phyloP scores from a whole-genome alignment of 1,140 invertebrate genomes.

The Cotesia glomerata region DNA sequence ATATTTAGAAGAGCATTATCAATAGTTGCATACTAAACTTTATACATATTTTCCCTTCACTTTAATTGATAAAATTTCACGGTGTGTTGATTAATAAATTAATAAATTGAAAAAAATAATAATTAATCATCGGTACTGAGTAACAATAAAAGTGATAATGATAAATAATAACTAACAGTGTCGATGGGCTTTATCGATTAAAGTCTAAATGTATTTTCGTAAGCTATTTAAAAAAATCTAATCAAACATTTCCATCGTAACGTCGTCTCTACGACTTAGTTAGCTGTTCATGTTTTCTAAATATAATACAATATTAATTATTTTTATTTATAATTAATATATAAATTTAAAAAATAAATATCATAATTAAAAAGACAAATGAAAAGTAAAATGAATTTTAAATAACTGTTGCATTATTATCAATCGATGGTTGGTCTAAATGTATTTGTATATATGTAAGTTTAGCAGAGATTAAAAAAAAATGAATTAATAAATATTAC shows the following conservation, averaged over 20 bases:
- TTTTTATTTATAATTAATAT: neutral
- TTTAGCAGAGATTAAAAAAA: neutral
- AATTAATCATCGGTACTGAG: too few relatives aligned
- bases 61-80: neutral
- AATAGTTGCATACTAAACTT: neutral
- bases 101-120: too few relatives aligned
- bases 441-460: slow-evolving; percentile 26
- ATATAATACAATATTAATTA: neutral
- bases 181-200: slow-evolving; percentile 17
- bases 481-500: neutral
- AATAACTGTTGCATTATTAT: neutral
- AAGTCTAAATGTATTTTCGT: slow-evolving; percentile 48
- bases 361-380: neutral
- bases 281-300: neutral
- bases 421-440: slow-evolving; percentile 11
- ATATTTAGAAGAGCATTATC: neutral
- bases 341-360: neutral
- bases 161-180: slow-evolving; percentile 2
- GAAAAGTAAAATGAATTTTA: neutral
- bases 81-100: too few relatives aligned
- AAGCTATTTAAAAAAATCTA: slow-evolving; percentile 41
- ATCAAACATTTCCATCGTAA: slow-evolving; percentile 15
- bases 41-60: neutral
- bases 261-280: neutral
- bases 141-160: neutral